Percentiles rank a stretch among this genome's conserved stretches.
Evolutionary conservation across 1,140 invertebrate species (phyloP).

Genomic region (Hylaeus volcanicus): DNA sequence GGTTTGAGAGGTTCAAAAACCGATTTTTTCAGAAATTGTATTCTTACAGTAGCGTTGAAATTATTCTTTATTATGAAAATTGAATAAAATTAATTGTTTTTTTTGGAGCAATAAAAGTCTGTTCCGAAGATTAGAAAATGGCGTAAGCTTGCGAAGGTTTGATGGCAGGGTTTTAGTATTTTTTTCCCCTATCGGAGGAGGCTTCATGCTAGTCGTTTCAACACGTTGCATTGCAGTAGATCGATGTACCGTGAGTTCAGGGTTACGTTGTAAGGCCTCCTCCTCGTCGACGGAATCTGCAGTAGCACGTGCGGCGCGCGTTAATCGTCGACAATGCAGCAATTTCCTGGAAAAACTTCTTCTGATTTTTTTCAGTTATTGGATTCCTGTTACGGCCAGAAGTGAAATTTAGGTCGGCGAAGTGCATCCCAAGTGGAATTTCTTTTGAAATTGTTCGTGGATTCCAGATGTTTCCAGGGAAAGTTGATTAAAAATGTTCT

Average conservation of each 20-base stretch:
- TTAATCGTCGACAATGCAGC: slow-evolving; percentile 15
- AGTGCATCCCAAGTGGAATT: no score
- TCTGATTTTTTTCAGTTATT: neutral
- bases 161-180: neutral
- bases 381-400: neutral
- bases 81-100: no score
- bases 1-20: no score
- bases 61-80: no score
- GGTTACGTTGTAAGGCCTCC: slow-evolving; percentile 51
- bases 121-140: no score
- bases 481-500: no score
- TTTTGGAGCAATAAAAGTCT: no score
- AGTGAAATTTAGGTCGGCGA: neutral
- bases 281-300: slow-evolving; percentile 24
- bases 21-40: no score
- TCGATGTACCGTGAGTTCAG: slow-evolving; percentile 50
- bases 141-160: no score
- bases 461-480: no score
- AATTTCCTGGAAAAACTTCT: neutral
- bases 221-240: slow-evolving; percentile 47
- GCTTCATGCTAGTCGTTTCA: neutral
- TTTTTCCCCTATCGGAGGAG: neutral
- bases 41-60: no score
- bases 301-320: slow-evolving; percentile 28
- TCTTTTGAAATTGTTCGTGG: no score